These are phyloP conservation scores for Drosophila anceps DNA, from an alignment of 2,888 invertebrate genomes.

Conservation along the genomic window DNA sequence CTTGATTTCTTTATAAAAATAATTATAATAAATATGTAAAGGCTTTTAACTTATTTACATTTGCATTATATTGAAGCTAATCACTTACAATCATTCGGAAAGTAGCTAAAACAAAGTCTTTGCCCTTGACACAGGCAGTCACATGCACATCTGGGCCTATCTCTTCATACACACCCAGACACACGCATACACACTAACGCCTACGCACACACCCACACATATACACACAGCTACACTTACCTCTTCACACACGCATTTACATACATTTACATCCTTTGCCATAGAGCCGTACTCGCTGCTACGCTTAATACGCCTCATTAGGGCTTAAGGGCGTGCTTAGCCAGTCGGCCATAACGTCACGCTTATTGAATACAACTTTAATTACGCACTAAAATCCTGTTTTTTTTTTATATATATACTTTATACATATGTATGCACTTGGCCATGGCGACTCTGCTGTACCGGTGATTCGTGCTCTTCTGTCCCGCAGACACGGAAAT, in stretches of 20 bases:
- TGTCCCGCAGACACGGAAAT: constrained; percentile 87
- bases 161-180: background rate
- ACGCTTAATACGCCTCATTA: constrained; percentile 57
- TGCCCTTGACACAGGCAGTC: background rate
- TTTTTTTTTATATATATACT: constrained; percentile 29
- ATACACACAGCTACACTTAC: background rate
- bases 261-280: background rate
- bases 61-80: background rate
- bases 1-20: no score
- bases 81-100: background rate
- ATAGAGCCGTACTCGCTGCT: background rate
- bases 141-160: background rate
- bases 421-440: constrained; percentile 1
- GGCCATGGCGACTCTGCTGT: constrained; percentile 8
- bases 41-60: background rate
- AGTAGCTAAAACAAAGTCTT: background rate
- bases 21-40: no score
- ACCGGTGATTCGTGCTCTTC: background rate
- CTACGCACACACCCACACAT: background rate
- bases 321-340: constrained; percentile 50
- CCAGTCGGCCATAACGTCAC: constrained; percentile 51
- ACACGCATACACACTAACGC: background rate
- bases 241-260: background rate
- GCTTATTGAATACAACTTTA: constrained; percentile 69
- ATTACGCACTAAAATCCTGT: constrained; percentile 57